Percentiles rank a stretch among this genome's conserved stretches.
Conservation (phyloP, 37 sponge, comb jelly and placozoan genomes). For the Crambe crambe region DNA sequence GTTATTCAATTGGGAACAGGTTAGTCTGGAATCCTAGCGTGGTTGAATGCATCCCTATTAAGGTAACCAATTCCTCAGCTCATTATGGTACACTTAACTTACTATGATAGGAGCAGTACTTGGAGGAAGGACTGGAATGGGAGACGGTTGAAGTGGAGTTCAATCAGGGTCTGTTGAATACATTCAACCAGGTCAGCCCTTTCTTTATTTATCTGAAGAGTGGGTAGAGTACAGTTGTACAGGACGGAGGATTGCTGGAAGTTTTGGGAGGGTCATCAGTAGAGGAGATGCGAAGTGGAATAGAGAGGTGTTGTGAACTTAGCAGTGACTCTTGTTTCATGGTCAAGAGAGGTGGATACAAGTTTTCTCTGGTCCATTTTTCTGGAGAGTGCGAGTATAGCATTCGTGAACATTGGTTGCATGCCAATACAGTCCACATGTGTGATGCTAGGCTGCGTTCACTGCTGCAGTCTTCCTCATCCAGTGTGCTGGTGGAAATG, state of each 20-base stretch:
- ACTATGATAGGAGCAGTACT: slow-evolving; percentile 28
- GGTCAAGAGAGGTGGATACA: background rate
- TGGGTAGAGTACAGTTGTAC: no score
- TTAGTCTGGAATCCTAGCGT: background rate
- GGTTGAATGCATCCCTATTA: background rate
- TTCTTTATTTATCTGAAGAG: no score
- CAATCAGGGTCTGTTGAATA: slow-evolving; percentile 10
- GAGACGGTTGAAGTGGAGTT: slow-evolving; percentile 9
- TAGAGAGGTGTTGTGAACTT: background rate
- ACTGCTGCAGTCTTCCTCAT: background rate
- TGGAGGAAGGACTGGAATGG: slow-evolving; percentile 48
- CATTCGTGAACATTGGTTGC: slow-evolving; percentile 1
- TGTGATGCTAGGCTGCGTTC: background rate
- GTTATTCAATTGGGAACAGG: slow-evolving; percentile 56
- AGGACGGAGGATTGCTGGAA: slow-evolving; percentile 6
- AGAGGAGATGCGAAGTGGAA: background rate
- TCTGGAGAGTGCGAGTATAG: slow-evolving; percentile 20
- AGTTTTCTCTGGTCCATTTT: slow-evolving; percentile 20
- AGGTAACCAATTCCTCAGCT: background rate
- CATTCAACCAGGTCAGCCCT: slow-evolving; percentile 43
- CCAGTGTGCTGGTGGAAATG: background rate
- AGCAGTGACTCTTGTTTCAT: slow-evolving; percentile 11
- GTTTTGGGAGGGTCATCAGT: background rate
- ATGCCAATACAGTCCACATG: background rate
- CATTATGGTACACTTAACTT: background rate